Evolutionary conservation across 1,140 invertebrate genomes (phyloP), one percentile per base, ranked within the genome.

Genomic region (Diabrotica virgifera): DNA sequence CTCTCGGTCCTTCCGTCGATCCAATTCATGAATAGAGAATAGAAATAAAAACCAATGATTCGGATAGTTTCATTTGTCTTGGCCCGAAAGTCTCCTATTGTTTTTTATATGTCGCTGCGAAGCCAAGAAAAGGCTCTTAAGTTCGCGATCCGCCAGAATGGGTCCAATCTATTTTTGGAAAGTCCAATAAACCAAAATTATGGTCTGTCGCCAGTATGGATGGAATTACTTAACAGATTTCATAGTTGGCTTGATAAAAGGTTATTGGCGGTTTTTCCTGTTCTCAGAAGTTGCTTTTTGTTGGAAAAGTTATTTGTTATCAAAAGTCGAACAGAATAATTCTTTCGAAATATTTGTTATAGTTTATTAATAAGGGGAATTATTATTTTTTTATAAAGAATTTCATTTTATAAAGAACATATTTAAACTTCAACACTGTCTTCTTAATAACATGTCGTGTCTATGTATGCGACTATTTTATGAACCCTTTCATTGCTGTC

Each of bases 1-100:
- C 57, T 61, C 36, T 14, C 13, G 36, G 14, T 67, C 60, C 62
- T 46, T 46, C n/a, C n/a, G 40, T n/a, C 57, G 67, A 70, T 70
- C 62, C 64, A 68, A 68, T 68, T 70, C 69, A 68, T 70, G 69
- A 70, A 70, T 68, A 68, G 69, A 66, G 69, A 70, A 70, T 68
- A 68, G 69, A 66, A 68, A 68, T 70, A 70, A 70, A 70, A 70
- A 65, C 66, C 66, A 70, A 70, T 68, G 69, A 67, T 65, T 68
- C 64, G 69, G 57, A 70, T 68, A 65, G 54, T 70, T 68, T 61
- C 67, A 65, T 69, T 69, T 58, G 62, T 63, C 62, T 70, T 64
- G 62, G 62, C 58, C 40, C 40, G 61, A 37, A 63, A 54, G 62
- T 62, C 65, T 61, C 54, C 68, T 64, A 67, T 67, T 70, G 68